phyloP scores from a whole-genome alignment of 2,797 vertebrate species.

The Perodicticus potto region DNA sequence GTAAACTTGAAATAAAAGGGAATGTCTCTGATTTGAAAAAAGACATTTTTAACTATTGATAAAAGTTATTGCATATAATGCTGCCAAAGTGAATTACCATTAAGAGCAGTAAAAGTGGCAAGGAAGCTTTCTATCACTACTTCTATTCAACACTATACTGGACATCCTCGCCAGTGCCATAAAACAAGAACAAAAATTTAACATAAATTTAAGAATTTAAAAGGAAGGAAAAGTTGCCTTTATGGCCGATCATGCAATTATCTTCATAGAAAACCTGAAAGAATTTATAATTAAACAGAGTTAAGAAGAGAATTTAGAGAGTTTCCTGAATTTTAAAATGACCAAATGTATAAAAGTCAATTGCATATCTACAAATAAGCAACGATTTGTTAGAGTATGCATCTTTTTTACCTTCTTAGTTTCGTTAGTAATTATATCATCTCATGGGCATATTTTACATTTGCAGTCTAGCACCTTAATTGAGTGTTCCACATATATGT shows the following conservation, averaged over 20 bases:
- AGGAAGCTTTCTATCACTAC: background rate
- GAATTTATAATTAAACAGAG: background rate
- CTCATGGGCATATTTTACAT: background rate
- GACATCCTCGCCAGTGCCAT: background rate
- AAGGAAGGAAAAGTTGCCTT: background rate
- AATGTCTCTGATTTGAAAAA: slow-evolving; percentile 23
- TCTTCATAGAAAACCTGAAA: slow-evolving; percentile 30
- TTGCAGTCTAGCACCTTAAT: background rate
- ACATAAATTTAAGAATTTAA: background rate
- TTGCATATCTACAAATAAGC: background rate
- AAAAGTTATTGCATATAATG: background rate
- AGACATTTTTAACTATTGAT: background rate
- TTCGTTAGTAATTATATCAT: background rate
- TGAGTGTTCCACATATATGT: slow-evolving; percentile 21
- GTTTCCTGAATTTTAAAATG: slow-evolving; percentile 20
- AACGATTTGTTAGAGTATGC: background rate
- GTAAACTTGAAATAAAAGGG: background rate
- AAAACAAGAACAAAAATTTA: slow-evolving; percentile 11
- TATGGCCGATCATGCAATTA: background rate
- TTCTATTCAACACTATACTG: background rate
- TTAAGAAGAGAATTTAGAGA: slow-evolving; percentile 2
- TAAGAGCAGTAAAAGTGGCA: background rate
- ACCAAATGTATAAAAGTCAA: background rate
- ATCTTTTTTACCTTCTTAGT: background rate
- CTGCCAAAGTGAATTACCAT: background rate